Percentiles rank a stretch among this genome's conserved stretches.
phyloP scores from a whole-genome alignment of 2,888 invertebrate genomes.

The Ametastegia equiseti region DNA sequence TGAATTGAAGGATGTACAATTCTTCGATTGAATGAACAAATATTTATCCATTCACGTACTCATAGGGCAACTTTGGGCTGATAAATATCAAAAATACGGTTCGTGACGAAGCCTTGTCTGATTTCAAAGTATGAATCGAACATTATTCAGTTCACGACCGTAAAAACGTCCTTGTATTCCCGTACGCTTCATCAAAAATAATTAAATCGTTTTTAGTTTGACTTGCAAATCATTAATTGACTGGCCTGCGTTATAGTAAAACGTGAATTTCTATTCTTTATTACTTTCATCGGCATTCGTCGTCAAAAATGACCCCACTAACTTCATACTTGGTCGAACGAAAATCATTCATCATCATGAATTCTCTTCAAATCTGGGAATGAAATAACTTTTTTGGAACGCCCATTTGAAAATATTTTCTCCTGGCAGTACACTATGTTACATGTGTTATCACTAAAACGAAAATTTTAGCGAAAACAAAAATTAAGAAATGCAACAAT shows the following conservation, averaged over 20 bases:
- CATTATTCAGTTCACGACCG: background rate
- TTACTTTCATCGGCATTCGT: too few species aligned
- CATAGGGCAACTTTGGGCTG: background rate
- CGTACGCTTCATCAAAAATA: background rate
- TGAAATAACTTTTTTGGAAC: too few species aligned
- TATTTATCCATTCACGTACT: background rate
- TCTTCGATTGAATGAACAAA: background rate
- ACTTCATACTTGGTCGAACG: too few species aligned
- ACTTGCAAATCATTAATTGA: background rate
- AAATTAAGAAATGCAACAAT: too few species aligned
- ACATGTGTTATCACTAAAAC: too few species aligned
- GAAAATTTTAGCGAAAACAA: too few species aligned
- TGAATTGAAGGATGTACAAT: background rate
- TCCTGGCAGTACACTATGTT: too few species aligned
- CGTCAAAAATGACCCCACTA: too few species aligned
- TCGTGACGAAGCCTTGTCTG: background rate
- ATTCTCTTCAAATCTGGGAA: too few species aligned
- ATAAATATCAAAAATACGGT: background rate
- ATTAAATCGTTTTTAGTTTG: background rate
- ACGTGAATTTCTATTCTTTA: background rate
- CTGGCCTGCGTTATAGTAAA: background rate
- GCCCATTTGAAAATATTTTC: too few species aligned
- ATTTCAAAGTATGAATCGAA: background rate
- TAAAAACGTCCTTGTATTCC: background rate
- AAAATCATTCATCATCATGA: too few species aligned